Conservation (phyloP, 2,888 invertebrate species). For the Julus scandinavius region DNA sequence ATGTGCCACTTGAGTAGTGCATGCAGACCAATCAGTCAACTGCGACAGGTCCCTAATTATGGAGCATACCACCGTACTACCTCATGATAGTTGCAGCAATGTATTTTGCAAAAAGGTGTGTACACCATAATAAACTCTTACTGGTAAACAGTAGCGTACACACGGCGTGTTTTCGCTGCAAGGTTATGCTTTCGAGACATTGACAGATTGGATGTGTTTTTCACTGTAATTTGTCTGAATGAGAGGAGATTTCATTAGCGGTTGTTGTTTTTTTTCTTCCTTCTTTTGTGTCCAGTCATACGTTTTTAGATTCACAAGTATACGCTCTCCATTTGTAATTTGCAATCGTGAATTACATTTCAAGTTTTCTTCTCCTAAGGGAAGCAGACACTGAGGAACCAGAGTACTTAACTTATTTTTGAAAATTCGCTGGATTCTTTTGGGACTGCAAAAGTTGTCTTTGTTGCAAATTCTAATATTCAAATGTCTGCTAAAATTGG, state of each 20-base stretch:
- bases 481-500: too few relatives aligned
- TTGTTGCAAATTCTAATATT: too few relatives aligned
- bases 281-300: background rate
- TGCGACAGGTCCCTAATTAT: background rate
- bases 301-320: background rate
- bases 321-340: background rate
- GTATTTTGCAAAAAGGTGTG: background rate
- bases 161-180: background rate
- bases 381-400: background rate
- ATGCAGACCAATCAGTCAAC: background rate
- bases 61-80: background rate
- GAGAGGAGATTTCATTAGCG: background rate
- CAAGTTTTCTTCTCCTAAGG: background rate
- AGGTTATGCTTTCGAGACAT: background rate
- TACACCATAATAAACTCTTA: background rate
- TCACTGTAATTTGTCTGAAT: background rate
- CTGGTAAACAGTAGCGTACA: conserved; percentile 1
- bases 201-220: background rate
- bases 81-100: background rate
- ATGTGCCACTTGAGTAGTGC: background rate
- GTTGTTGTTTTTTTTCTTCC: background rate
- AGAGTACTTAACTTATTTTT: background rate
- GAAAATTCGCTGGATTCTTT: background rate
- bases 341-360: background rate
- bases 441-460: background rate